These are phyloP conservation scores for Tapirus indicus DNA, from an alignment of 2,797 vertebrate species.

Conservation along the genomic window DNA sequence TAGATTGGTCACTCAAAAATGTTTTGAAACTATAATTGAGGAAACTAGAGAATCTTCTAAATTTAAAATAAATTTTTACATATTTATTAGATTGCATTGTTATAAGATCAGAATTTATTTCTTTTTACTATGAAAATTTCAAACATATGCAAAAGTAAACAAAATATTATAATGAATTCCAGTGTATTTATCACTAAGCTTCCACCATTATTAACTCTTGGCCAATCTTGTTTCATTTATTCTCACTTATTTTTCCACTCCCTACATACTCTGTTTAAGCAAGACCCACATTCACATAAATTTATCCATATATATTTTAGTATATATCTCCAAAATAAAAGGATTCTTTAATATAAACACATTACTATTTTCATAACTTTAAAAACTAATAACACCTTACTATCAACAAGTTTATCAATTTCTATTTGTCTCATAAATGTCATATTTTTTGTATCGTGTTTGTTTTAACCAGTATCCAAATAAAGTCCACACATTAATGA, in stretches of 20 bases:
- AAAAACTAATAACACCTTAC: neutral
- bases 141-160: neutral
- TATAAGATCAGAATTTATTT: neutral
- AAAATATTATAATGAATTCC: neutral
- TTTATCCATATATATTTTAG: neutral
- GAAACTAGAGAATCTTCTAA: conserved; percentile 1
- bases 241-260: neutral
- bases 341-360: neutral
- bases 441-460: neutral
- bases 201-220: neutral
- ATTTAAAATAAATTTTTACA: conserved; percentile 21
- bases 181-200: neutral
- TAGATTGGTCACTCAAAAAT: neutral
- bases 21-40: neutral
- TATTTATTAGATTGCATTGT: neutral
- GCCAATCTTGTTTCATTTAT: neutral
- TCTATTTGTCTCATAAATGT: neutral
- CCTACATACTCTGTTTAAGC: neutral
- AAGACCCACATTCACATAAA: neutral
- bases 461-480: conserved; percentile 8
- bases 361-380: neutral
- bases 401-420: neutral
- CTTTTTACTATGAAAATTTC: conserved; percentile 20
- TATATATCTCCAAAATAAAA: neutral
- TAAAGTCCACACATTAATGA: neutral